Evolutionary conservation across 1,140 invertebrate genomes (phyloP), one percentile per base, ranked within the genome.

Genomic region (Stratiolaelaps scimitus): DNA sequence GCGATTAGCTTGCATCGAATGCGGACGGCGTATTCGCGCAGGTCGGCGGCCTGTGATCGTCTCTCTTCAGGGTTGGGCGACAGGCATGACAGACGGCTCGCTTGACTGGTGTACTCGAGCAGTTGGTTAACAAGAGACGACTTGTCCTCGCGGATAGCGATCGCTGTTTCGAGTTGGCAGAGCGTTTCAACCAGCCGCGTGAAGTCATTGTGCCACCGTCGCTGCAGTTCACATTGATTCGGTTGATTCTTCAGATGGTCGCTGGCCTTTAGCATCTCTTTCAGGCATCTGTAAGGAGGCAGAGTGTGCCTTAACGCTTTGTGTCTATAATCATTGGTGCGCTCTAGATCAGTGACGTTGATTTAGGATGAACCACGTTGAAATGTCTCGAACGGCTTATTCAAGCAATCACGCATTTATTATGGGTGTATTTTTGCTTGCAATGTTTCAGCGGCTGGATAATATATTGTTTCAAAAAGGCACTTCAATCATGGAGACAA

Each of bases 181-280:
- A 60, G 20, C 13, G 23, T 26, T 60, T 60, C 53, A 10, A 60
- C 23, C 1, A 60, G 53, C 34, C 34, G 26, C 2, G 53, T 60
- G 23, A 60, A 60, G 34, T 60, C 53, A 60, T 60, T 26, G 23
- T 60, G 53, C 53, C 53, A 60, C 26, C 53, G 15, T 29, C 53
- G 53, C 17, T 23, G 53, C 15, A 60, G 53, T 6, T 60, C 53
- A 34, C 26, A 29, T 23, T 26, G 53, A 34, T 60, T 60, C 53
- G 53, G 26, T 10, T 60, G 53, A 23, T 17, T 60, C 10, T 40
- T 40, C 4, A 60, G 23, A 15, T 26, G 23, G 10, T 60, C 53
- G 23, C 53, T 60, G 13, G 53, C 53, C 23, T 60, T 60, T 34
- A 60, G 23, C 53, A 60, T 60, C 53, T 60, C 53, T 60, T 23